phyloP scores from a whole-genome alignment of 2,888 invertebrate species.

The Cataglyphis rosenhaueri region DNA sequence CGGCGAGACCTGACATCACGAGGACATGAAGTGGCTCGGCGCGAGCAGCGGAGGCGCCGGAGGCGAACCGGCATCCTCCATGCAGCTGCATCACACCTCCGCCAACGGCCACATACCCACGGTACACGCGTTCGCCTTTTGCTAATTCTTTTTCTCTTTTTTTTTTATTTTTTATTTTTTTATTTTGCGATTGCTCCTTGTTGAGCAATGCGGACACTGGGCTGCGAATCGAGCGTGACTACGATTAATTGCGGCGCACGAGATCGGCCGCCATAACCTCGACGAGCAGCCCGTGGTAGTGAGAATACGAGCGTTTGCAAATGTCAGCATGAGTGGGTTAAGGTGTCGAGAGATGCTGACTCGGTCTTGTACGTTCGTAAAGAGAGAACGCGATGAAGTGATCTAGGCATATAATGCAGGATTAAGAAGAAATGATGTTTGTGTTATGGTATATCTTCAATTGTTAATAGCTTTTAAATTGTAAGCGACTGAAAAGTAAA shows the following conservation, averaged over 20 bases:
- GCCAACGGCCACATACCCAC: slow-evolving; percentile 84
- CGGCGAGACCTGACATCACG: slow-evolving; percentile 73
- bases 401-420: background rate
- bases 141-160: slow-evolving; percentile 1
- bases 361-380: background rate
- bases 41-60: slow-evolving; percentile 88
- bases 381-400: background rate
- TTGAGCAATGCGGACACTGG: background rate
- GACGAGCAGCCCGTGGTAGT: background rate
- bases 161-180: slow-evolving; percentile 1
- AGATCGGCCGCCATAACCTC: slow-evolving; percentile 65
- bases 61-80: slow-evolving; percentile 88
- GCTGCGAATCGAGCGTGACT: background rate
- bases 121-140: slow-evolving; percentile 73
- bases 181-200: background rate
- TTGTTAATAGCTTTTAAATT: background rate
- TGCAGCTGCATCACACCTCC: slow-evolving; percentile 84
- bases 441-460: background rate
- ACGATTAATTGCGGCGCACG: slow-evolving; percentile 16
- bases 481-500: background rate
- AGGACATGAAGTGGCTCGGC: slow-evolving; percentile 85
- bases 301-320: slow-evolving; percentile 34
- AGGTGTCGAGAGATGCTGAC: background rate
- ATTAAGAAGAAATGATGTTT: background rate
- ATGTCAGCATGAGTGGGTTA: slow-evolving; percentile 17